These are phyloP conservation scores for Patagioenas fasciata DNA, from an alignment of 2,113 vertebrate genomes.

Conservation along the genomic window DNA sequence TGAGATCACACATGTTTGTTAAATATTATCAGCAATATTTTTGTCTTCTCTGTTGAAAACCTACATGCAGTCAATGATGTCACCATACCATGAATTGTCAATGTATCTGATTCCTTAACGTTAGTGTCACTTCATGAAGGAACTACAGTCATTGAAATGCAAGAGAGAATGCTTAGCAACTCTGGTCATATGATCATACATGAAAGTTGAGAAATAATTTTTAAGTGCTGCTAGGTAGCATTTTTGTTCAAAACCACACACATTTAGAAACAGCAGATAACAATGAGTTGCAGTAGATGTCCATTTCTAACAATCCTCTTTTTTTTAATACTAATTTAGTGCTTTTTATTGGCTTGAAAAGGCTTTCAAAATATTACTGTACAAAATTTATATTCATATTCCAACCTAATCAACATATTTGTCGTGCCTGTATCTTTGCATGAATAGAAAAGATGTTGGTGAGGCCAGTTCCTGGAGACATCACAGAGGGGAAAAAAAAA, in stretches of 20 bases:
- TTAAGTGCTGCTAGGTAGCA: background rate
- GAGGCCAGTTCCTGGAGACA: background rate
- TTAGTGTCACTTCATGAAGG: background rate
- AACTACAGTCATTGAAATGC: background rate
- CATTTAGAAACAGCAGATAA: background rate
- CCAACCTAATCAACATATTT: background rate
- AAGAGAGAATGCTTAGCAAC: background rate
- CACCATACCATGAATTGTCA: background rate
- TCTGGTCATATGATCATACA: rapidly evolving
- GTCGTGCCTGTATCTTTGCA: background rate
- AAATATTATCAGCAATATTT: background rate
- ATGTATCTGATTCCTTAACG: background rate
- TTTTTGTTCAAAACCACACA: background rate
- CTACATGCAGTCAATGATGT: background rate
- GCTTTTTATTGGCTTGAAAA: background rate
- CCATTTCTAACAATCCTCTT: background rate
- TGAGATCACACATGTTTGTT: background rate
- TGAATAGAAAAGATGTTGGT: background rate
- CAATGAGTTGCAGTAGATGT: background rate
- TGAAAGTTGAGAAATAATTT: background rate
- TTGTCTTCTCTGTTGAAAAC: background rate
- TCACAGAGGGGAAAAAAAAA: background rate
- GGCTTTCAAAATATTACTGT: background rate
- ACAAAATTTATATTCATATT: background rate
- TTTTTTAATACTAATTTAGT: background rate